These are phyloP conservation scores for Rhagonycha lutea DNA, from an alignment of 2,888 invertebrate species.

Conservation along the genomic window DNA sequence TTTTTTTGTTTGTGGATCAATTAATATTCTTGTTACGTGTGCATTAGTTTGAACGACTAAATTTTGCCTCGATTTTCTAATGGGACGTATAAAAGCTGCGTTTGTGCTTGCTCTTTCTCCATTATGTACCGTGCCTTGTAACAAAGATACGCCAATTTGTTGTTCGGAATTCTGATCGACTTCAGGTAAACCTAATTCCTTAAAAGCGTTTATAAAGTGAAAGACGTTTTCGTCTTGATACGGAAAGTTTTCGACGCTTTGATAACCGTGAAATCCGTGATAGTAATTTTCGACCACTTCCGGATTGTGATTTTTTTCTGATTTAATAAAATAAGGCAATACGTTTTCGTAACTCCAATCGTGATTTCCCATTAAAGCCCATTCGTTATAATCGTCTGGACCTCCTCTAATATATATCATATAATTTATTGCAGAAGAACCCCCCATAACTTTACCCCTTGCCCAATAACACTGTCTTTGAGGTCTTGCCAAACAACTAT, in stretches of 20 bases:
- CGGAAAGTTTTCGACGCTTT: conserved; percentile 66
- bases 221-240: conserved; percentile 64
- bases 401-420: conserved; percentile 68
- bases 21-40: conserved; percentile 61
- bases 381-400: conserved; percentile 65
- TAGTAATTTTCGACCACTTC: conserved; percentile 58
- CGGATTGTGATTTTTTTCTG: conserved; percentile 67
- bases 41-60: conserved; percentile 59
- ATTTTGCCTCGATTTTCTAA: conserved; percentile 60
- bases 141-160: conserved; percentile 65
- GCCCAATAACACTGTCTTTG: conserved; percentile 65
- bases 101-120: conserved; percentile 67
- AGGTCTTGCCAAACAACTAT: conserved; percentile 63
- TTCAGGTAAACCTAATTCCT: conserved; percentile 64
- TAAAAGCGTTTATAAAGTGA: conserved; percentile 63
- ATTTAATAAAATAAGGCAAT: conserved; percentile 72
- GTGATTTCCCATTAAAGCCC: conserved; percentile 65
- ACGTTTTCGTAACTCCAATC: conserved; percentile 69
- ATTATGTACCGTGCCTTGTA: conserved; percentile 65
- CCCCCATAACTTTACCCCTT: conserved; percentile 69
- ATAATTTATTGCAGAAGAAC: conserved; percentile 68
- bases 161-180: conserved; percentile 62
- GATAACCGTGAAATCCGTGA: conserved; percentile 66
- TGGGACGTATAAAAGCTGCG: conserved; percentile 68
- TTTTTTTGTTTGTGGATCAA: conserved; percentile 59